Base-by-base conservation (phyloP, 2,888 invertebrate species). In the Dendrolimus houi region DNA sequence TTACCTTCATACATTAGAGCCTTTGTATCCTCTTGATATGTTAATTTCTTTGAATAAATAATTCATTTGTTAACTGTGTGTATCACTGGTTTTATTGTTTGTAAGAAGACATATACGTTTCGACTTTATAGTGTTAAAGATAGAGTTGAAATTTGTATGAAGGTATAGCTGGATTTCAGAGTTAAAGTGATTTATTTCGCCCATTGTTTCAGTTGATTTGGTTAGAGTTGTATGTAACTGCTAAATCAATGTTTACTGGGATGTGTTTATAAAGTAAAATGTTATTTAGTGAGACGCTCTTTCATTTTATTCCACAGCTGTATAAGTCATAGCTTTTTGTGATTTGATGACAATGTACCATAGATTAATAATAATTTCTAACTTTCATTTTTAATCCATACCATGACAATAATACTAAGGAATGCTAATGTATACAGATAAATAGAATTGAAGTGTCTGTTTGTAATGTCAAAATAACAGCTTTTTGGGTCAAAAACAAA, bases 41-140 rank as follows among this genome's bases (percentile, higher is more conserved):
- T 85, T 87, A 88, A 88, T 87, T 83, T 84, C 74, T 79, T 76
- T 83, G 86, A 85, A 87, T 89, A 88, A 89, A 89, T 87, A 87
- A 88, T 87, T 87, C 84, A 83, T 84, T 83, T 83, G 81, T 81
- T 83, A 83, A 83, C 79, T 12, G 47, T 47, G 79, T 80, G 78
- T 83, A 85, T 86, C 82, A 79, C 79, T 82, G 78, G 68, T 47
- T 47, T 47, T 47, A 47, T 47, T 47, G 47, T 47, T 29, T 3
- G 29, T 29, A 29, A 29, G 29, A 29, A 29, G 6, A 6, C 29
- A 29, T 29, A 29, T 29, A 29, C 6, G 29, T 29, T 29, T 69
- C 74, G 76, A 78, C 80, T 77, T 81, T 79, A 79, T 84, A 79
- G 1, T 29, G 14, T 53, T 53, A 17, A 13, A 10, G 29, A 40